These are phyloP conservation scores for Cyprinodon diabolis DNA, from an alignment of 2,797 vertebrate species.

Conservation along the genomic window DNA sequence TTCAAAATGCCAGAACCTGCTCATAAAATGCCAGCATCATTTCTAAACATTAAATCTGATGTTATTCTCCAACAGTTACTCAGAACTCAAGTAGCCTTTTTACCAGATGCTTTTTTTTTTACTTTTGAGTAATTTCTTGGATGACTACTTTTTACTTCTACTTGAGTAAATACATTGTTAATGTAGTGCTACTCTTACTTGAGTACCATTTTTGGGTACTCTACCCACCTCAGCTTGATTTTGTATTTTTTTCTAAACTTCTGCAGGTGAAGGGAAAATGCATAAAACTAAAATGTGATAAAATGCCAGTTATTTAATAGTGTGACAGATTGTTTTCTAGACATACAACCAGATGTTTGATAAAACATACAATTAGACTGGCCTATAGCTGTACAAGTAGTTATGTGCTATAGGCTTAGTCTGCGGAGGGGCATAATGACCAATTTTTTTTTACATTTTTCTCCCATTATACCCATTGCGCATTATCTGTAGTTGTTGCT, in stretches of 20 bases:
- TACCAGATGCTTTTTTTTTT: too few species aligned
- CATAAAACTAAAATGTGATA: background rate
- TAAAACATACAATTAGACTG: background rate
- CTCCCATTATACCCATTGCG: background rate
- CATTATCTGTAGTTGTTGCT: background rate
- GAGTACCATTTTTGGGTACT: too few species aligned
- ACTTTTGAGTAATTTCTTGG: too few species aligned
- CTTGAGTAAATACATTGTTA: too few species aligned
- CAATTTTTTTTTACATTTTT: background rate
- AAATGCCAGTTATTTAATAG: background rate
- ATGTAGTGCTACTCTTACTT: too few species aligned
- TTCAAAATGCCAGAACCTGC: too few species aligned
- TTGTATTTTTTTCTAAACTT: background rate
- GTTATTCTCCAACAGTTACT: too few species aligned
- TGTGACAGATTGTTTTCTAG: background rate
- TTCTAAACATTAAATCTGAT: too few species aligned
- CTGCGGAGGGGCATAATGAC: background rate
- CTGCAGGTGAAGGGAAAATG: background rate
- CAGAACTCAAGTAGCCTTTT: too few species aligned
- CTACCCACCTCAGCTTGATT: too few species aligned
- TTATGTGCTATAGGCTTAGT: background rate
- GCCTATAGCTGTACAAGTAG: background rate
- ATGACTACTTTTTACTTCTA: too few species aligned
- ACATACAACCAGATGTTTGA: background rate
- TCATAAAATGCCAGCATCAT: too few species aligned